Percentiles rank a stretch among this genome's conserved stretches.
phyloP scores from a whole-genome alignment of 1,140 invertebrate genomes.

The Globodera ellingtonae region DNA sequence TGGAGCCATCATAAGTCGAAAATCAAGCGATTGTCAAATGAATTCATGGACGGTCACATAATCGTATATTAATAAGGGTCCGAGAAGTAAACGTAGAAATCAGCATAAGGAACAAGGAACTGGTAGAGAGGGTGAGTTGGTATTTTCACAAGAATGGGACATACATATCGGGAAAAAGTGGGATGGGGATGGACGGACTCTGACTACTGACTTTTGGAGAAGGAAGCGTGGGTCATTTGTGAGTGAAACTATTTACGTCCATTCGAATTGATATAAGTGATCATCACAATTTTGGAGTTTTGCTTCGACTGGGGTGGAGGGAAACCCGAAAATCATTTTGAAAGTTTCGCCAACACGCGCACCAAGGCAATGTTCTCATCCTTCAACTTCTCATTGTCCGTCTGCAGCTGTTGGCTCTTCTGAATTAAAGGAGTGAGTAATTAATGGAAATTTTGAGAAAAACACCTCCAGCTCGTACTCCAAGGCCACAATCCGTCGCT shows the following conservation, averaged over 20 bases:
- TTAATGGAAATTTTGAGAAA: conserved; percentile 2
- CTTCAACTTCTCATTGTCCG: conserved; percentile 46
- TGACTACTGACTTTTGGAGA: not conserved
- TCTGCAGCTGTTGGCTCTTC: conserved; percentile 51
- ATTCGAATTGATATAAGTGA: not conserved
- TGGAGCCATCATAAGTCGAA: too few relatives aligned
- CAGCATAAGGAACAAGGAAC: not conserved
- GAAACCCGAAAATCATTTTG: conserved; percentile 22
- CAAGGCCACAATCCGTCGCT: conserved; percentile 45
- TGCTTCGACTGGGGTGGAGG: too few relatives aligned
- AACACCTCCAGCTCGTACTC: conserved; percentile 53
- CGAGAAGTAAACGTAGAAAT: not conserved
- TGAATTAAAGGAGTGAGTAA: conserved; percentile 35
- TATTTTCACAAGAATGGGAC: not conserved
- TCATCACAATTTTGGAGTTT: not conserved
- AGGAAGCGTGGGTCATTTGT: not conserved
- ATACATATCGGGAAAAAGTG: too few relatives aligned
- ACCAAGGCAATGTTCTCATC: conserved; percentile 52
- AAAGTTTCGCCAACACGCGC: conserved; percentile 45
- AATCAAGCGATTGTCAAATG: too few relatives aligned
- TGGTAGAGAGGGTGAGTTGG: not conserved
- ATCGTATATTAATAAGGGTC: not conserved
- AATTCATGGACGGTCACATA: too few relatives aligned
- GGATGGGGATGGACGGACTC: too few relatives aligned
- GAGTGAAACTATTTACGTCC: not conserved